These are phyloP conservation scores for Elachura formosa DNA, from an alignment of 2,113 vertebrate genomes.

Conservation along the genomic window DNA sequence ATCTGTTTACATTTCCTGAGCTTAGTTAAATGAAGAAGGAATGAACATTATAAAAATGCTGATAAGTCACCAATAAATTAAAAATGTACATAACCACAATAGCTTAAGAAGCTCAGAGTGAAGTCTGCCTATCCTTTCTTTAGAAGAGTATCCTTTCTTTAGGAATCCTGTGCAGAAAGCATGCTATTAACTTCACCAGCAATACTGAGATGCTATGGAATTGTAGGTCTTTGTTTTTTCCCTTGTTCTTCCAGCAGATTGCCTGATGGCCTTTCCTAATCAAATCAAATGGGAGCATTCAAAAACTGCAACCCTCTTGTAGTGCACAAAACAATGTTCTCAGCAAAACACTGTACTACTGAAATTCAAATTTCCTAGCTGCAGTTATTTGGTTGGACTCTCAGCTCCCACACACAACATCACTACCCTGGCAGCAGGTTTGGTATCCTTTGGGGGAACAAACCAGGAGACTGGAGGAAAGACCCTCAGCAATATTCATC, in stretches of 20 bases:
- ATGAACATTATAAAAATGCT: conserved; percentile 47
- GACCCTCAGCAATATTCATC: not conserved
- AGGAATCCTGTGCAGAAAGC: not conserved
- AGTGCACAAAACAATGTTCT: not conserved
- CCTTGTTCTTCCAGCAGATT: not conserved
- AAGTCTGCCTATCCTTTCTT: not conserved
- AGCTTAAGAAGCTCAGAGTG: not conserved
- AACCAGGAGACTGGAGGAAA: not conserved
- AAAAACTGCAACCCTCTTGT: not conserved
- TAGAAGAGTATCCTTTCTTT: not conserved
- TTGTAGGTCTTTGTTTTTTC: not conserved
- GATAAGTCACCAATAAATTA: conserved; percentile 40
- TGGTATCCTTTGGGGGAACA: not conserved
- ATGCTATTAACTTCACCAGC: not conserved
- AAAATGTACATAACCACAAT: not conserved
- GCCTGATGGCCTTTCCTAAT: not conserved
- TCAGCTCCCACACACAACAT: not conserved
- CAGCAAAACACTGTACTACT: not conserved
- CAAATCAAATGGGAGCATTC: not conserved
- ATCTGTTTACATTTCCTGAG: conserved; percentile 66
- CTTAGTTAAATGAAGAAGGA: conserved; percentile 59
- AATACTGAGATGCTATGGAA: not conserved
- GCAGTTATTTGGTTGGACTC: not conserved
- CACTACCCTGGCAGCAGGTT: not conserved
- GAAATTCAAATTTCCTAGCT: not conserved